Base-by-base conservation (phyloP, 1,140 invertebrate genomes). In the Lepidurus couesii region DNA sequence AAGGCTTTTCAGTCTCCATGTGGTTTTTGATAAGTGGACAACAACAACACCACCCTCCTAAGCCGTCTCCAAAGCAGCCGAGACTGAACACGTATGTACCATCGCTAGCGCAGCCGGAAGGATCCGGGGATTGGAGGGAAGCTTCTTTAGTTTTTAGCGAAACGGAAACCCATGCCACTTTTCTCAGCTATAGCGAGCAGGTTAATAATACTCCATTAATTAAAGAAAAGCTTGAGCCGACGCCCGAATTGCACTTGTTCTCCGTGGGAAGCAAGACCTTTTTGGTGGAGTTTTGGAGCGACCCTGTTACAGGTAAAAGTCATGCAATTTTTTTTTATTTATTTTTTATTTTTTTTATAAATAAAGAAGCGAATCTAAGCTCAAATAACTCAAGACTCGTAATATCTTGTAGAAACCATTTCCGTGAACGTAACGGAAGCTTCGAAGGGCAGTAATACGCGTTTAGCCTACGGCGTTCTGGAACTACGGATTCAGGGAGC, bases 1-100 rank as follows among this genome's bases (percentile, higher is more conserved):
- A 88, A 24, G 90, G 90, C 9, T 90, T 89, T 82, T 88, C 89
- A 7, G 83, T 87, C 21, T 86, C 89, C 53, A 82, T 88, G 84
- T 87, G 87, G 88, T 80, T 88, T 80, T 81, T 87, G 82, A 82
- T 88, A 7, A 65, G 53, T 16, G 53, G n/a, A 13, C 53, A 3
- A 86, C 87, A 81, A 85, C 85, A 0, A 34, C 34, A 85, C 87
- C 42, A 85, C 85, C 79, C 86, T 24, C 43, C 42, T 10, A 79
- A 11, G 42, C 43, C 65, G 11, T 16, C 45, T 21, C 47, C 65
- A 16, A 75, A 42, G 42, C 76, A 44, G 34, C 75, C 44, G 21
- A 21, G 75, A n/a, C 26, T 78, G 44, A 13, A 43, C 16, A 43
- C 43, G n/a, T 78, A 42, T 34, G 24, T 24, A 43, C 44, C 10